A percentile compares a stretch with the other conserved stretches of the same genome.
Evolutionary conservation across 1,140 invertebrate species (phyloP).

Genomic region (Drosophila orosa): DNA sequence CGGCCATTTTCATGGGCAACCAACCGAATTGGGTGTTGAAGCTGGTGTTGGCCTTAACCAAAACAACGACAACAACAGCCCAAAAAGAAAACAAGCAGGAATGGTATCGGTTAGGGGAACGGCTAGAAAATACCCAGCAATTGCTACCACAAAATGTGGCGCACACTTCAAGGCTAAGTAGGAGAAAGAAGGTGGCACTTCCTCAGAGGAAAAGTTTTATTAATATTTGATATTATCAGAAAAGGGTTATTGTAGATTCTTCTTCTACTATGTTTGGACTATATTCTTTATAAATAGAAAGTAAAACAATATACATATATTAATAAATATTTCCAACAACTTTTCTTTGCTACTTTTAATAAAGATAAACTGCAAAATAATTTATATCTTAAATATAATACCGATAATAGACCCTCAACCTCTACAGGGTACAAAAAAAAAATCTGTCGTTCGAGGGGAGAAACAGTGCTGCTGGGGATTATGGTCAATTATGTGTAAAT

Average conservation of each 20-base stretch:
- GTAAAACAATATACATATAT: no score
- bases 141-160: not conserved
- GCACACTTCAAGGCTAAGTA: no score
- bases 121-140: not conserved
- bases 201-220: not conserved
- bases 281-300: not conserved
- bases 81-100: slow-evolving; percentile 14
- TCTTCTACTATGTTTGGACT: no score
- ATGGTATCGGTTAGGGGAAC: not conserved
- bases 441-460: slow-evolving; percentile 23
- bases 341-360: no score
- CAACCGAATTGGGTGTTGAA: slow-evolving; percentile 64
- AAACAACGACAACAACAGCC: slow-evolving; percentile 34
- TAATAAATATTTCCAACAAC: no score
- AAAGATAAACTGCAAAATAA: not conserved
- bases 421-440: slow-evolving; percentile 7
- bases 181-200: not conserved
- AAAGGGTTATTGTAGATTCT: not conserved
- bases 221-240: not conserved
- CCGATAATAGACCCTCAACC: not conserved
- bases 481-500: slow-evolving; percentile 83
- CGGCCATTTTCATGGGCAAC: slow-evolving; percentile 72
- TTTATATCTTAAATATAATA: not conserved
- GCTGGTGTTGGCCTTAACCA: slow-evolving; percentile 43
- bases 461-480: slow-evolving; percentile 63